Base-by-base conservation (phyloP, 2,888 invertebrate genomes). In the Julus scandinavius region DNA sequence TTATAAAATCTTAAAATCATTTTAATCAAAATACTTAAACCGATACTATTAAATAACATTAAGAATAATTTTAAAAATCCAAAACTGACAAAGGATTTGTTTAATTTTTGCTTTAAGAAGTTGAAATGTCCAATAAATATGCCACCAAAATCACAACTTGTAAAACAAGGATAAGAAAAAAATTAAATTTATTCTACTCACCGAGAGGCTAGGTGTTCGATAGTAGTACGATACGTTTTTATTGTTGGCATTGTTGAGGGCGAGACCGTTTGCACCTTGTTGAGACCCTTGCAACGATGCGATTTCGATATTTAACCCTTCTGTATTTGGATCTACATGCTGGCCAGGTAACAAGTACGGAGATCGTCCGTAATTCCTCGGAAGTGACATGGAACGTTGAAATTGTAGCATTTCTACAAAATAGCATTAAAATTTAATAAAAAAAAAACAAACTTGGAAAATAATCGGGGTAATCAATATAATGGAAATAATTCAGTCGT, bases 321-420 rank as follows among this genome's bases (percentile, higher is more conserved):
- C 50, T 17, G 72, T 29, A 72, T 72, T 54, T 13, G 72, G 54
- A 49, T 40, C 72, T 45, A n/a, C 45, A 29, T 89, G 87, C 1
- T 86, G 45, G 11, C 45, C 72, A 5, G 88, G 85, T 72, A 87
- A 87, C 49, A 89, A 49, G 54, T 88, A 87, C 40, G 50, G 41
- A 2, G 88, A 85, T 85, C 88, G 89, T 3, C 89, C 93, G 89
- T 93, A 93, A 50, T 92, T 93, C 58, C 93, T 91, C 3, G 93
- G 93, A 20, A 93, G 90, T 13, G 93, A 93, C 92, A 93, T 92
- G 88, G 93, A 92, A 54, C 93, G 91, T 90, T 93, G 93, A 90
- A 93, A 93, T 85, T 92, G 90, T n/a, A 50, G 85, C 85, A 40
- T 17, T 86, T 88, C 89, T 88, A 49, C 2, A 29, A 2, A 13